Evolutionary conservation across 2,113 vertebrate genomes (phyloP).

Genomic region (Noturus placidus): DNA sequence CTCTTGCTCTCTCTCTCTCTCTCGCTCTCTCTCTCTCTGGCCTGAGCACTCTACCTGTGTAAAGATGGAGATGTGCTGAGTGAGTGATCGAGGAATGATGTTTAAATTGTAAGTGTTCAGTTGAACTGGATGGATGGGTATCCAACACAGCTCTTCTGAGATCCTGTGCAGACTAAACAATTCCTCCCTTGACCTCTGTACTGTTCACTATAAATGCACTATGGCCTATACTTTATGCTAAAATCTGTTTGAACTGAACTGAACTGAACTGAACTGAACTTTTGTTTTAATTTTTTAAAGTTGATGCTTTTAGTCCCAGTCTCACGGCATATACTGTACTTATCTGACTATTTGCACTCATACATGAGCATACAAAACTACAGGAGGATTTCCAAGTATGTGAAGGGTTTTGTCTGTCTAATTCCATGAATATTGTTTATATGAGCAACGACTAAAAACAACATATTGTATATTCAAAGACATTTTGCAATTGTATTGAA

Average conservation of each 20-base stretch:
- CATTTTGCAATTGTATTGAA: background rate
- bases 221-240: background rate
- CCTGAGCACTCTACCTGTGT: background rate
- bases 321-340: too few relatives aligned
- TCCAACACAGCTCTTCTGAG: background rate
- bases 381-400: background rate
- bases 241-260: background rate
- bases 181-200: background rate
- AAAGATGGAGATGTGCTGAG: background rate
- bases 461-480: background rate
- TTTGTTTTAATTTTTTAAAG: too few relatives aligned
- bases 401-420: background rate
- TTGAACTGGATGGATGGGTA: background rate
- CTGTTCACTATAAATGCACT: background rate
- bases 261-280: too few relatives aligned
- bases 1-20: background rate
- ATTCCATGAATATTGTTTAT: background rate
- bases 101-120: background rate
- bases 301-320: too few relatives aligned
- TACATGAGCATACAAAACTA: too few relatives aligned
- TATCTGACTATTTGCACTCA: too few relatives aligned
- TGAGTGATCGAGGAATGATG: background rate
- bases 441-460: background rate
- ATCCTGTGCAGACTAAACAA: background rate
- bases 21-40: too few relatives aligned